A percentile compares a stretch with the other conserved stretches of the same genome.
Evolutionary conservation across 2,113 vertebrate genomes (phyloP).

Genomic region (Ageneiosus marmoratus): DNA sequence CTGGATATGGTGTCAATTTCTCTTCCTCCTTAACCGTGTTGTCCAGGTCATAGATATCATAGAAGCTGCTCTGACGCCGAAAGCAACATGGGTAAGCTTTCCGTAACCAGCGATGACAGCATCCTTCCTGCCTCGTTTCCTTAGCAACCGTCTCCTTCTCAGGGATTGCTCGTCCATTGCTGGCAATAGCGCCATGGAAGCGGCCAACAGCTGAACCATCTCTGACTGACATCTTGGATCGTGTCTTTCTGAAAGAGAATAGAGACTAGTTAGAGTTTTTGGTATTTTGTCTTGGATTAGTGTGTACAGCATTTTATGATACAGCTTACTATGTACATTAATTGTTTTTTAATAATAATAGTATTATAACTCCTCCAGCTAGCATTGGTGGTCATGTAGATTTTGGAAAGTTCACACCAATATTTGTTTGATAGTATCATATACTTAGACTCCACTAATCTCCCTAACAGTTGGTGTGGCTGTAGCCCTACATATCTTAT

Average conservation of each 20-base stretch:
- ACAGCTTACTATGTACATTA: neutral
- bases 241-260: conserved; percentile 65
- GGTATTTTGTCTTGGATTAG: neutral
- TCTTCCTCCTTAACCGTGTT: conserved; percentile 37
- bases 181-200: conserved; percentile 62
- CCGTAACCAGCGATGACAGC: conserved; percentile 64
- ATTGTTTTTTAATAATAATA: neutral
- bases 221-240: conserved; percentile 61
- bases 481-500: no score
- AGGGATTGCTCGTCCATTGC: conserved; percentile 62
- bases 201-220: conserved; percentile 64
- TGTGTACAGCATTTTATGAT: neutral
- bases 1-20: conserved; percentile 26
- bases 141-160: conserved; percentile 52
- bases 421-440: no score
- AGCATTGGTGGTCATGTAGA: no score
- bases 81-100: conserved; percentile 71
- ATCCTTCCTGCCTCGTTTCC: conserved; percentile 59
- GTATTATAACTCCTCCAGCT: no score
- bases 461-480: no score
- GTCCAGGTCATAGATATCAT: conserved; percentile 56
- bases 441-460: no score
- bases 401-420: no score
- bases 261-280: neutral
- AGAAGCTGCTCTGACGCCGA: conserved; percentile 56